Evolutionary conservation across 2,113 vertebrate genomes (phyloP).

Genomic region (Columbina picui): DNA sequence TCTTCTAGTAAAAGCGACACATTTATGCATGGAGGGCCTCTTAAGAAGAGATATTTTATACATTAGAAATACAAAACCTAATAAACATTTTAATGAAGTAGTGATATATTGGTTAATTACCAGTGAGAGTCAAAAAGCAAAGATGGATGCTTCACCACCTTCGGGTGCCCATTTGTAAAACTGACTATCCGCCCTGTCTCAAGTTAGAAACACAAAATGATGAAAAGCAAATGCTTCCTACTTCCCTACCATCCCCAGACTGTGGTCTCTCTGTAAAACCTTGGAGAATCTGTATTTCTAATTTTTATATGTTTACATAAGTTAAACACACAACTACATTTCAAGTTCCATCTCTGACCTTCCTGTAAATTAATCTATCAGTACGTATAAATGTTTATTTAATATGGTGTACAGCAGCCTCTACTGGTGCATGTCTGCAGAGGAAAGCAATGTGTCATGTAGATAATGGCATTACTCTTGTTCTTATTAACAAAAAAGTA

Average conservation of each 20-base stretch:
- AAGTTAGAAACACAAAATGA: not conserved
- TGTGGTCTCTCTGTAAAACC: not conserved
- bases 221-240: not conserved
- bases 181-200: not conserved
- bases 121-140: not conserved
- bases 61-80: not conserved
- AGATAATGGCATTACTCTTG: not conserved
- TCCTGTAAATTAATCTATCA: slow-evolving; percentile 53
- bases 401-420: slow-evolving; percentile 59
- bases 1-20: not conserved
- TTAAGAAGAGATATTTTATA: not conserved
- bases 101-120: not conserved
- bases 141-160: not conserved
- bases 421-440: slow-evolving; percentile 51
- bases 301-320: slow-evolving; percentile 19
- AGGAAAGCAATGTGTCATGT: not conserved
- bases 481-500: not conserved
- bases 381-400: slow-evolving; percentile 57
- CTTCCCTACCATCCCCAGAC: not conserved
- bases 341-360: slow-evolving; percentile 29
- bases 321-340: slow-evolving; percentile 28
- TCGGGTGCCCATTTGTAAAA: not conserved
- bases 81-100: not conserved
- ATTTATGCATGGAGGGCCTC: not conserved
- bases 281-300: slow-evolving; percentile 1